Percentiles rank a stretch among this genome's conserved stretches.
Evolutionary conservation across 2,888 invertebrate genomes (phyloP).

Genomic region (Nomada fucata): DNA sequence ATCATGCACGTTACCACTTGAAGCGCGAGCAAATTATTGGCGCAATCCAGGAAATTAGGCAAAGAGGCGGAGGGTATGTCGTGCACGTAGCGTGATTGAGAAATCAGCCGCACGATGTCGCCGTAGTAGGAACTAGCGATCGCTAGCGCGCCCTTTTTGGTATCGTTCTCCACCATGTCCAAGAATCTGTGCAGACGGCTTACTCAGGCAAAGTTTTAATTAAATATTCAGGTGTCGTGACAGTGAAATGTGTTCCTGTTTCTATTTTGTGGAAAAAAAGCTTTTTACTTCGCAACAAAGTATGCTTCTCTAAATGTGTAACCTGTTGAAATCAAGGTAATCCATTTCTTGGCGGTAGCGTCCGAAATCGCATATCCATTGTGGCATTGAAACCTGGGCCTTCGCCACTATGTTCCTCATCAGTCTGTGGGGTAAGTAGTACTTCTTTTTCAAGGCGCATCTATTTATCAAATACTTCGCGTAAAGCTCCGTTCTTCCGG

Average conservation of each 20-base stretch:
- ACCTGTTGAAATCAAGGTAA: slow-evolving; percentile 82
- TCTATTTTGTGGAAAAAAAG: no score
- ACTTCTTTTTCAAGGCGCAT: slow-evolving; percentile 85
- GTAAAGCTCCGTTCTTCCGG: slow-evolving; percentile 88
- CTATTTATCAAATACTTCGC: slow-evolving; percentile 86
- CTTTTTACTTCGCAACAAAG: not conserved
- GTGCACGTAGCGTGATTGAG: slow-evolving; percentile 72
- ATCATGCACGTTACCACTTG: slow-evolving; percentile 75
- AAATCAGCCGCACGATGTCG: slow-evolving; percentile 72
- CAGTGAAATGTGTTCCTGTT: no score
- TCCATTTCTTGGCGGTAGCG: slow-evolving; percentile 84
- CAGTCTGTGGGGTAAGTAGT: slow-evolving; percentile 88
- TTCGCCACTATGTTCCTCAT: slow-evolving; percentile 87
- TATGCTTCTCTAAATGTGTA: slow-evolving; percentile 14
- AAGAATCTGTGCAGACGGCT: slow-evolving; percentile 66
- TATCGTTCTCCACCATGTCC: slow-evolving; percentile 69
- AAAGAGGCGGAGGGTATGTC: slow-evolving; percentile 66
- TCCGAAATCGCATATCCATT: slow-evolving; percentile 85
- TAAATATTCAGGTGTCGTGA: not conserved
- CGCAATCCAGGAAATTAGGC: slow-evolving; percentile 71
- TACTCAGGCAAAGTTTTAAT: not conserved
- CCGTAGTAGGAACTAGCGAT: slow-evolving; percentile 73
- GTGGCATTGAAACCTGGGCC: slow-evolving; percentile 85
- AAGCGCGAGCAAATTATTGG: slow-evolving; percentile 72
- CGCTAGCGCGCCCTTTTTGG: slow-evolving; percentile 66